Evolutionary conservation across 2,113 vertebrate species (phyloP), one percentile per base, ranked within the genome.

Genomic region (Dendrocopos noguchii): DNA sequence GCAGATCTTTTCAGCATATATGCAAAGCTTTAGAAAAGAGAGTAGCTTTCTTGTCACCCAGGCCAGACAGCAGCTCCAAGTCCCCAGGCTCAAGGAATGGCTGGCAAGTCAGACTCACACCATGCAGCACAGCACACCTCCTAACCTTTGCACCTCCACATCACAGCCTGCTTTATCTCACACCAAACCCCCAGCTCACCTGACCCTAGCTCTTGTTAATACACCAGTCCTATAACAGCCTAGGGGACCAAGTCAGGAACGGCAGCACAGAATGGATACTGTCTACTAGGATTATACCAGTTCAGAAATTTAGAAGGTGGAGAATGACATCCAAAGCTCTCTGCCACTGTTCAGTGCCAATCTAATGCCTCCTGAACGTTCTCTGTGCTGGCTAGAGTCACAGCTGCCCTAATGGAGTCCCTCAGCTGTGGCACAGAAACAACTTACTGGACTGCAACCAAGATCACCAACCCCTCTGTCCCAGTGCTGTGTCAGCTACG

Each of bases 151-250:
- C 60, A 57, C 6, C 7, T 59, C 31, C 31, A 57, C 9, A 77
- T 47, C 6, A 12, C 2, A 61, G 60, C 44, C 8, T 0, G 1
- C 36, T 88, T 85, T 39, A 79, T 53, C 5, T n/a, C 50, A 15
- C n/a, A 65, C 15, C 44, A 60, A 28, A 80, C 60, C 67, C 9
- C 15, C 0, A 0, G 73, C 5, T 14, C 24, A 72, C 0, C 5
- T 10, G 4, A 8, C 11, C 15, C 27, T 21, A 68, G 15, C 31
- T 22, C 33, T 83, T 76, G 52, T 5, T 64, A 60, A 76, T 52
- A 56, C 21, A 68, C 6, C 12, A 56, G 25, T 27, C 21, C 25
- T 31, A 15, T 4, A 2, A 59, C 60, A 66, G 12, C 19, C 50
- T 21, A 7, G 1, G 3, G 29, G 72, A 76, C 10, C 11, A 56